Conservation (phyloP, 2,888 invertebrate species). For the Eristalis tenax region DNA sequence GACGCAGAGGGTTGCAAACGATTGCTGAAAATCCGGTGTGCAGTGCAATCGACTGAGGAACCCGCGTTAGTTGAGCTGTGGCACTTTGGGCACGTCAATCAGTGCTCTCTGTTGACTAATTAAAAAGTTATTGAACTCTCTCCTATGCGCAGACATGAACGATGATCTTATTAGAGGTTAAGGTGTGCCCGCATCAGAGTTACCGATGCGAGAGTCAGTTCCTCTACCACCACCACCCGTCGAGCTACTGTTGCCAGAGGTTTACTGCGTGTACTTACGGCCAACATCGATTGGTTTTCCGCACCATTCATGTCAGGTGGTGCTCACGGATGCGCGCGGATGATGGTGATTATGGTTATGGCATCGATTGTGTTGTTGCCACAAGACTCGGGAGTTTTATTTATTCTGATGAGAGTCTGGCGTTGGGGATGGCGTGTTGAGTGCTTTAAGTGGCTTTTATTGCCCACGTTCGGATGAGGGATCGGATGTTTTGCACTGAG, state of each 20-base stretch:
- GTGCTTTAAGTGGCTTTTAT: slow-evolving; percentile 21
- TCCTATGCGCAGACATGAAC: not conserved
- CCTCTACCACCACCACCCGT: not conserved
- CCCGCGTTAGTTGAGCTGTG: slow-evolving; percentile 10
- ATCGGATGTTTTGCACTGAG: not conserved
- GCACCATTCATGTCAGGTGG: not conserved
- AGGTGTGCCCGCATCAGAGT: slow-evolving; percentile 28
- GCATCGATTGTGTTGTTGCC: slow-evolving; percentile 38
- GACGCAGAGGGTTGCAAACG: slow-evolving; percentile 15
- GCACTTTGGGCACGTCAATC: slow-evolving; percentile 35
- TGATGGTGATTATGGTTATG: slow-evolving; percentile 7
- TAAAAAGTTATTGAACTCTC: slow-evolving; percentile 66
- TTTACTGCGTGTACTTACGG: not conserved
- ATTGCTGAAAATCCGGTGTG: too few relatives aligned
- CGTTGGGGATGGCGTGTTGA: slow-evolving; percentile 16
- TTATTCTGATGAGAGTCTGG: slow-evolving; percentile 5
- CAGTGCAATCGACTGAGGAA: slow-evolving; percentile 31
- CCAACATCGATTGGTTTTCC: not conserved
- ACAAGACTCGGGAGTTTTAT: slow-evolving; percentile 34
- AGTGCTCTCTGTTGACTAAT: slow-evolving; percentile 46
- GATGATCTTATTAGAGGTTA: not conserved
- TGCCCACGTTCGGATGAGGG: not conserved
- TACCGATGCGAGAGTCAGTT: not conserved
- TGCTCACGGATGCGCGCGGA: not conserved
- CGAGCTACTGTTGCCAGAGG: too few relatives aligned